phyloP scores from a whole-genome alignment of 2,113 vertebrate genomes.

The Apteryx mantelli region DNA sequence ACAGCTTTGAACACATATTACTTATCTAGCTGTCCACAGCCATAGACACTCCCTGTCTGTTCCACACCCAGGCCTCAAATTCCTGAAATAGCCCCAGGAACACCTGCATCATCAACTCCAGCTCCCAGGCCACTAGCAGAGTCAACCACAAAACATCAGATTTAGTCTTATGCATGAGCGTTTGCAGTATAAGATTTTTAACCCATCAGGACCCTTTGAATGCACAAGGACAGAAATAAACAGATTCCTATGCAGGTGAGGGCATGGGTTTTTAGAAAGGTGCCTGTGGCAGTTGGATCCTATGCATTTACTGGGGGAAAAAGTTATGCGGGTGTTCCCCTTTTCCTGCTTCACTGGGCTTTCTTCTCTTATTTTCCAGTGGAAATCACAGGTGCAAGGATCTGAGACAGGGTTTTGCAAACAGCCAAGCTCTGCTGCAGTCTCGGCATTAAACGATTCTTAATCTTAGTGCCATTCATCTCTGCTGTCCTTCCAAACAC shows the following conservation, averaged over 20 bases:
- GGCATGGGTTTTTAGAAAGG: background rate
- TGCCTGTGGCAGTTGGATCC: background rate
- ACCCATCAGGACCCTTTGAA: background rate
- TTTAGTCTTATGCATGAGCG: background rate
- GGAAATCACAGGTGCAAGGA: rapidly evolving
- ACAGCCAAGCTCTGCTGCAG: background rate
- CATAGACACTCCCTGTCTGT: background rate
- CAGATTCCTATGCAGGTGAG: background rate
- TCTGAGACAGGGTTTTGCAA: background rate
- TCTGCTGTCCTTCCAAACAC: background rate
- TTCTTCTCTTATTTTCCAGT: background rate
- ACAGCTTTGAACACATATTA: background rate
- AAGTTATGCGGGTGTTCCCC: rapidly evolving
- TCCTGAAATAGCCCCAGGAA: background rate
- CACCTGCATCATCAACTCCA: background rate
- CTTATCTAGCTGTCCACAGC: background rate
- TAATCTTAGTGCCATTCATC: background rate
- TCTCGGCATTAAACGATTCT: background rate
- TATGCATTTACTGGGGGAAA: background rate
- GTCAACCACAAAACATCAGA: background rate
- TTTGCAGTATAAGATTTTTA: background rate
- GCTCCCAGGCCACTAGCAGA: background rate
- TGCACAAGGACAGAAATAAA: background rate
- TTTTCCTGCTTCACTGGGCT: background rate
- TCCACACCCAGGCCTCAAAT: background rate